Evolutionary conservation across 2,113 vertebrate species (phyloP), one percentile per base, ranked within the genome.

Genomic region (Cairina moschata): DNA sequence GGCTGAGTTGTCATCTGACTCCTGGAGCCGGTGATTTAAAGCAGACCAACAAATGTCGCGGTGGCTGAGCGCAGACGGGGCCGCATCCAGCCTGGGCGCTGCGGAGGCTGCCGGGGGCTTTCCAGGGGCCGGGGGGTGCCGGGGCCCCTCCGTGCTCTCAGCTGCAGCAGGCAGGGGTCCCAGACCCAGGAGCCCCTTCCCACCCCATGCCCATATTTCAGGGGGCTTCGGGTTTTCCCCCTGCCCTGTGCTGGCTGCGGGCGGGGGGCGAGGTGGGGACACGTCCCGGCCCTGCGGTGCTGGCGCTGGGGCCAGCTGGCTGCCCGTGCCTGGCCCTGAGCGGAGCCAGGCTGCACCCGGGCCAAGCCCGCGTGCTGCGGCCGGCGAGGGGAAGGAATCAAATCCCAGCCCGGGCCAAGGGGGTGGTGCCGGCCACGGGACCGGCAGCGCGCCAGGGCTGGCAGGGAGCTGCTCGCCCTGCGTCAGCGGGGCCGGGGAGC

Each of bases 1-100:
- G 38, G 93, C 86, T 94, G 93, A 94, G 93, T 62, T 83, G 93
- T 88, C 84, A 25, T 54, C 93, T 86, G 90, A 67, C 93, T 96
- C 86, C 83, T 15, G 73, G 31, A 90, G 82, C 52, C 0, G 2
- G 84, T 69, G 93, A 78, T 71, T 89, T 75, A 75, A 93, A 92
- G 36, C 81, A 63, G 73, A 78, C 42, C 90, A 26, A 91, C 83
- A 88, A 76, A 38, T 6, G 60, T 32, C 15, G 20, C 34, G 5
- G 74, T 2, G 6, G 44, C 86, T 83, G 85, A 58, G 76, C 82
- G 6, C 59, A 8, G 36, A 6, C 8, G 1, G 63, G 42, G 42
- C 44, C 6, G 18, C 50, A 13, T 8, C 50, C 62, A 14, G 17
- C 26, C 2, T 1, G 18, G 42, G 52, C 5, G 29, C 29, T 31